Evolutionary conservation across 2,797 vertebrate species (phyloP), one percentile per base, ranked within the genome.

Genomic region (Rhinatrema bivittatum): DNA sequence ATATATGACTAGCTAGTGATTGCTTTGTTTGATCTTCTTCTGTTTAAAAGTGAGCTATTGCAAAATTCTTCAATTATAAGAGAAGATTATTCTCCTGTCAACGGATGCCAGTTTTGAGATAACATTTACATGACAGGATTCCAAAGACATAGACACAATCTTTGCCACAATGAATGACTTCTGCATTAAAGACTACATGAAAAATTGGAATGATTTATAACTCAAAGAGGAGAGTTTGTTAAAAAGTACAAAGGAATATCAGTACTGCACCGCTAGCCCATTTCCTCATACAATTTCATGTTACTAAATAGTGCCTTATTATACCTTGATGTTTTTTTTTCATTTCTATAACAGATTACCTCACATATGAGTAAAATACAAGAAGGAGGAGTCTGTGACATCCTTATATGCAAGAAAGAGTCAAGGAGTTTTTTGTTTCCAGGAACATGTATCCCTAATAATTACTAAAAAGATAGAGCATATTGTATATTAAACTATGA

Each of bases 191-290:
- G 53, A 44, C 23, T 21, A 3, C 3, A 24, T 11, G 5, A 43
- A 26, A 37, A 61, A 51, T 5, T 50, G 20, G 29, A 69, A 44
- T 20, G 43, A 60, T 64, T 54, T 41, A 38, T 60, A 53, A 49
- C 29, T 16, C 20, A 44, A 29, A 33, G 55, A 29, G 9, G 36
- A 45, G 42, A 34, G 45, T 56, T 46, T 51, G 36, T 32, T 45
- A 43, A 35, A 64, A 56, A n/a, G 18, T 5, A 42, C 30, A 36
- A 29, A 1, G 33, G 24, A 42, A 35, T 60, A 54, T 32, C n/a
- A 36, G 20, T 17, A 21, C 1, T 19, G 5, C 17, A 56, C 20
- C 16, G 40, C 23, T 17, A 25, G 43, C 50, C 28, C 18, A 33
- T 5, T 17, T 36, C 37, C 37, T 8, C 36, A 10, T 16, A 56